phyloP scores from a whole-genome alignment of 1,140 invertebrate species.

The Hyphantria cunea region DNA sequence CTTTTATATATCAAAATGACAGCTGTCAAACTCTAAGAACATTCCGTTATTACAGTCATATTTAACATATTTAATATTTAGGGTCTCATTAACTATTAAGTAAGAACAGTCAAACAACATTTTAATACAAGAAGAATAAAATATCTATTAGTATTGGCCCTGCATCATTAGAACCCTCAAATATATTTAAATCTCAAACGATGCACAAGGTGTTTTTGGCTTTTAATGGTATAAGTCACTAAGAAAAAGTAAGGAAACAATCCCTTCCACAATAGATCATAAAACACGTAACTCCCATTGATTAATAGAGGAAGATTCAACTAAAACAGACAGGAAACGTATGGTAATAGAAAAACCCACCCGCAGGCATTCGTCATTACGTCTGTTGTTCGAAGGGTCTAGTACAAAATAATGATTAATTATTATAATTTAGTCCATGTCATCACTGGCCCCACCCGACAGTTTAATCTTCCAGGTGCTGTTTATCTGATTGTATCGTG shows the following conservation, averaged over 20 bases:
- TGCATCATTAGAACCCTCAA: no score
- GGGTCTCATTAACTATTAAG: no score
- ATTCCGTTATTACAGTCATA: no score
- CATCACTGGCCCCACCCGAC: constrained; percentile 57
- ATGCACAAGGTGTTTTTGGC: neutral
- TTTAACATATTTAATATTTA: no score
- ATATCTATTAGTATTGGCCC: no score
- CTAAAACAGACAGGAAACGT: constrained; percentile 54
- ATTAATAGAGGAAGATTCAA: constrained; percentile 58
- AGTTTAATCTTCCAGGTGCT: constrained; percentile 70
- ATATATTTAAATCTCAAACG: no score
- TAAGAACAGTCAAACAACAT: no score
- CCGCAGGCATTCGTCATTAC: constrained; percentile 60
- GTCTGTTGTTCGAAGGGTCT: constrained; percentile 49
- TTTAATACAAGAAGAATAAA: no score
- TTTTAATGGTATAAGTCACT: neutral
- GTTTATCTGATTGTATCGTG: constrained; percentile 67
- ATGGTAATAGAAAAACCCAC: constrained; percentile 50
- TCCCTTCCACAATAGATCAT: constrained; percentile 26
- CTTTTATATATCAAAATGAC: no score
- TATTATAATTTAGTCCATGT: constrained; percentile 68
- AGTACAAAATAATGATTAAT: constrained; percentile 73
- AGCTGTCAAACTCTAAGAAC: no score
- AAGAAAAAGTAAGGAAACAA: constrained; percentile 4
- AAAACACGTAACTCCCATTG: constrained; percentile 42